Evolutionary conservation across 2,888 invertebrate genomes (phyloP), one percentile per base, ranked within the genome.

Genomic region (Halictus quadricinctus): DNA sequence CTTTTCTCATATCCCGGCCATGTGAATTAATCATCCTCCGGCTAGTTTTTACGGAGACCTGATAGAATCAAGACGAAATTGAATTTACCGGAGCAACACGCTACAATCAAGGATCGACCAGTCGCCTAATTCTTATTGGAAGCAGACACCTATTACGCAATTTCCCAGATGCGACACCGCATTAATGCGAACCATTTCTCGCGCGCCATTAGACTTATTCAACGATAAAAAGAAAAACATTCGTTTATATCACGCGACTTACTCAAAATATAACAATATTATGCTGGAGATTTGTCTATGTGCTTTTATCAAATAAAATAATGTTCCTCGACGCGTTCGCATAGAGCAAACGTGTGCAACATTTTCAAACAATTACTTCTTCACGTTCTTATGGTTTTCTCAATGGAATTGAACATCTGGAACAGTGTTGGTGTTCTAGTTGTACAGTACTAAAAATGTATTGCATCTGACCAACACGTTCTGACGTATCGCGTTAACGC

Each of bases 71-170:
- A 29, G 70, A 41, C 46, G 70, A 75, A 82, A 81, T 81, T 81
- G 82, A 83, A 81, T 83, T 81, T 46, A 83, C 75, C 81, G 82
- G 48, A 21, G 76, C 8, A 50, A 50, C 50, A 54, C 73, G 36
- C 21, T 21, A 10, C 66, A 36, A 21, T n/a, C 58, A 8, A 41
- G 29, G 54, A 76, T 36, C 75, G 72, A 70, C 54, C 54, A 36
- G 72, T 80, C 81, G 36, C 41, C 69, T 58, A 29, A 70, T 60
- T 74, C 48, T 66, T 58, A 25, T 70, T 75, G 36, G 80, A 29
- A n/a, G 21, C 18, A 36, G 43, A 73, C 64, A 80, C 80, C 12
- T 50, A 48, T 29, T 41, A 15, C n/a, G 41, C 46, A 21, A 43
- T 36, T 82, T 78, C 86, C 41, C 76, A 29, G 86, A 83, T 72